These are phyloP conservation scores for Microtus ochrogaster DNA, from an alignment of 2,113 vertebrate species.

Conservation along the genomic window DNA sequence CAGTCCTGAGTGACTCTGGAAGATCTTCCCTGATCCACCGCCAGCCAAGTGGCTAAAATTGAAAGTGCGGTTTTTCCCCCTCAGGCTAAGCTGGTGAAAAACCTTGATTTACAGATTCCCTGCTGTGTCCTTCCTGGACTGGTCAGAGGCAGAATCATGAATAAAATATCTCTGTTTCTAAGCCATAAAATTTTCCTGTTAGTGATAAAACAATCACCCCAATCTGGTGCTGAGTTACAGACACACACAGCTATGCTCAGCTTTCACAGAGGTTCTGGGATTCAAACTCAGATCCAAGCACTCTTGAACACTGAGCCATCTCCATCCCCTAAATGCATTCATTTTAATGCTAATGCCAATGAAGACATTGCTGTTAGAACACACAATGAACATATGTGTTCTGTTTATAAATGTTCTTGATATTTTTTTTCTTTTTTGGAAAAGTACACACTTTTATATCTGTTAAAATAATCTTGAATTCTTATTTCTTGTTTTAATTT, in stretches of 20 bases:
- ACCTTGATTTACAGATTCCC: background rate
- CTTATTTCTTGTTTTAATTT: slow-evolving; percentile 80
- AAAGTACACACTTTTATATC: slow-evolving; percentile 73
- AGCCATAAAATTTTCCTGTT: background rate
- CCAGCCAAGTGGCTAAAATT: background rate
- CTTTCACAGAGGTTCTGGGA: background rate
- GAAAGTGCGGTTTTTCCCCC: background rate
- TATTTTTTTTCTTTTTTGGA: slow-evolving; percentile 56
- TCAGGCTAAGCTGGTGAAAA: background rate
- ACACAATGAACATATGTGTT: background rate
- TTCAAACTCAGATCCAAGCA: background rate
- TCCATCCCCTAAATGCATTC: background rate
- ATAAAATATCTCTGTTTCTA: background rate
- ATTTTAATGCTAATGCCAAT: background rate
- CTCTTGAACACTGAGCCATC: background rate
- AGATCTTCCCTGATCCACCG: background rate
- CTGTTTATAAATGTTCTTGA: background rate
- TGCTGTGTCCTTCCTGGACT: background rate
- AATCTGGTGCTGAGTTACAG: background rate
- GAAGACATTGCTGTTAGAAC: background rate
- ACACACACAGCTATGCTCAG: background rate
- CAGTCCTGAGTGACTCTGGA: background rate
- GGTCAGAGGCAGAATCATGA: background rate
- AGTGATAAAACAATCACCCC: background rate
- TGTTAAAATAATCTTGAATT: slow-evolving; percentile 72